phyloP scores from a whole-genome alignment of 1,140 invertebrate species.

The Drosophila suzukii region DNA sequence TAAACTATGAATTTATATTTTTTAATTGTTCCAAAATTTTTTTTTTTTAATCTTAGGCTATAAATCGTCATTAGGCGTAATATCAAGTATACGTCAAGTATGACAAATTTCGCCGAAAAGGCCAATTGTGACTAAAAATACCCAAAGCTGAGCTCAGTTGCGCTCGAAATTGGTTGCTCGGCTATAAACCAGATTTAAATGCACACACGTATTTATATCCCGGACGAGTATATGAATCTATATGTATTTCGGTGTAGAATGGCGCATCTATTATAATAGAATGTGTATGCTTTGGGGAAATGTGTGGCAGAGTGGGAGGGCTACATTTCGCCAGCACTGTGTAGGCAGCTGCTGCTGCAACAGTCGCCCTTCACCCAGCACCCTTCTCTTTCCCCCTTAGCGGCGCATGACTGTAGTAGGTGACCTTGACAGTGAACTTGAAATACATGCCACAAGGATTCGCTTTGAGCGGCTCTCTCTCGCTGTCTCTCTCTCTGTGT shows the following conservation, averaged over 20 bases:
- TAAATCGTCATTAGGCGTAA: neutral
- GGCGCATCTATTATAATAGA: conserved; percentile 55
- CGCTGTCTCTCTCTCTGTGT: conserved; percentile 1
- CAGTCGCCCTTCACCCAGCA: conserved; percentile 29
- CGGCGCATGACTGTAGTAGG: conserved; percentile 78
- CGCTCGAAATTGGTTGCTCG: conserved; percentile 2
- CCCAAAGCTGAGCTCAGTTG: conserved; percentile 10
- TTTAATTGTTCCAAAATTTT: neutral
- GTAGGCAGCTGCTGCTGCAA: conserved; percentile 34
- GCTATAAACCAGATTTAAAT: conserved; percentile 16
- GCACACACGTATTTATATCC: conserved; percentile 9
- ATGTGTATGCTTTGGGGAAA: conserved; percentile 50
- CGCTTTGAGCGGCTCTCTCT: conserved; percentile 3
- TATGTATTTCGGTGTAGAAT: conserved; percentile 4
- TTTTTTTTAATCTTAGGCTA: neutral
- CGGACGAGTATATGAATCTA: neutral
- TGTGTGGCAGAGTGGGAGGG: conserved; percentile 2
- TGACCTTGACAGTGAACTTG: conserved; percentile 85
- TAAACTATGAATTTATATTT: neutral
- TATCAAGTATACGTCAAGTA: neutral
- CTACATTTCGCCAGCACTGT: conserved; percentile 47
- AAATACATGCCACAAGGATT: conserved; percentile 83
- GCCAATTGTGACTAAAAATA: conserved; percentile 14
- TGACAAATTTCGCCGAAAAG: conserved; percentile 1
- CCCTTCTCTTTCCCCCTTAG: conserved; percentile 13